phyloP scores from a whole-genome alignment of 2,888 invertebrate genomes.

The Oithona nana region DNA sequence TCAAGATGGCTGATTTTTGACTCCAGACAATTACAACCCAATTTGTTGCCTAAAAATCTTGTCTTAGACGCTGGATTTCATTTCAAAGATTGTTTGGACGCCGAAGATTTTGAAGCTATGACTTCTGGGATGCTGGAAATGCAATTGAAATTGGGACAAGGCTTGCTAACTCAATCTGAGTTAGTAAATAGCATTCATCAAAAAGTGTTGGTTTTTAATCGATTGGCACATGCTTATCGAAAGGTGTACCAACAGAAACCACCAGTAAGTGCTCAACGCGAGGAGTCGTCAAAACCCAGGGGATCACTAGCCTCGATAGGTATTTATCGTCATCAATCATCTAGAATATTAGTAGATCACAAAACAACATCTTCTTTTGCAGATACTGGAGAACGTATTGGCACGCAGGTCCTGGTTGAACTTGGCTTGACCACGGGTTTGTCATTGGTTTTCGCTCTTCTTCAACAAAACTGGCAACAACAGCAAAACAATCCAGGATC shows the following conservation, averaged over 20 bases:
- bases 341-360: too few species aligned
- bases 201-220: not conserved
- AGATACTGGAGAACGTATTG: slow-evolving; percentile 19
- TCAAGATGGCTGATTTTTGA: too few species aligned
- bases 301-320: too few species aligned
- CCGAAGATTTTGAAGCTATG: not conserved
- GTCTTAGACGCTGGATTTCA: not conserved
- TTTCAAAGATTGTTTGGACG: not conserved
- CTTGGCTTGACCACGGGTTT: slow-evolving; percentile 41
- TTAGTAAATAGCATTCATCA: not conserved
- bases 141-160: not conserved
- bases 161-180: not conserved
- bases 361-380: too few species aligned
- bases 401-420: slow-evolving; percentile 37
- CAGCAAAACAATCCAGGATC: not conserved
- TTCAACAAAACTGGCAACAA: slow-evolving; percentile 37
- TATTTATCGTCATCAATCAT: too few species aligned
- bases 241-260: too few species aligned
- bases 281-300: too few species aligned
- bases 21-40: not conserved
- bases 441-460: slow-evolving; percentile 37
- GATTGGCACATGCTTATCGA: not conserved
- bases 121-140: not conserved
- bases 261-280: too few species aligned
- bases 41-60: not conserved